Conservation (phyloP, 2,113 vertebrate species). For the Cyanoramphus novaezelandiae region DNA sequence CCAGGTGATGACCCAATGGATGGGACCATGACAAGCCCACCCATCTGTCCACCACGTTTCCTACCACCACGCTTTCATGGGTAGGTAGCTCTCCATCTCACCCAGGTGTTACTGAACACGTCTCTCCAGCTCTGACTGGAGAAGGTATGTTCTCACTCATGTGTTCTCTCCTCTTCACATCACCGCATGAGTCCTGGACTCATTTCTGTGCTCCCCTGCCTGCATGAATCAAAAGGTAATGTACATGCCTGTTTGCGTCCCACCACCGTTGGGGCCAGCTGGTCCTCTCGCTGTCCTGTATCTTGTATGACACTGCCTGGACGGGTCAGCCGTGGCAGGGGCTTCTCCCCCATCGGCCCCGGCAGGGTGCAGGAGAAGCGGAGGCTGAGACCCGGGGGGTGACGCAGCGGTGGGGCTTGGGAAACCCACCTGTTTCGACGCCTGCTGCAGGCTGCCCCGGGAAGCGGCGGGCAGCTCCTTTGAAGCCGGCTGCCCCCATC, state of each 20-base stretch:
- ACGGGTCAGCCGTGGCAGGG: accelerated
- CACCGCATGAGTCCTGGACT: accelerated
- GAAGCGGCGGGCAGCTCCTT: neutral
- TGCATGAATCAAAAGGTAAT: accelerated
- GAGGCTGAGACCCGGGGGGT: neutral
- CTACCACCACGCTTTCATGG: neutral
- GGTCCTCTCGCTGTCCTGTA: neutral
- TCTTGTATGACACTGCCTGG: neutral
- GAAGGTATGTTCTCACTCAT: neutral
- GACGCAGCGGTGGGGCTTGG: accelerated
- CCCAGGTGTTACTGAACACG: neutral
- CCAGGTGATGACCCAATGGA: accelerated
- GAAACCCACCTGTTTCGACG: accelerated
- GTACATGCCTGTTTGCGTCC: neutral
- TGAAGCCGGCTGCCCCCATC: neutral
- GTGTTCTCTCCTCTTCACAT: neutral
- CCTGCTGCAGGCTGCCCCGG: accelerated
- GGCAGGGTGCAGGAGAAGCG: neutral
- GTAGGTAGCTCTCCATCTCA: accelerated
- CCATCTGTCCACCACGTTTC: neutral
- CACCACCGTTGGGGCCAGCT: neutral
- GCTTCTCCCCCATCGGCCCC: neutral
- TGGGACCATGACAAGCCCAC: neutral
- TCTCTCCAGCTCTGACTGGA: neutral
- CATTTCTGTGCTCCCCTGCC: accelerated